Evolutionary conservation across 2,888 invertebrate genomes (phyloP).

Genomic region (Hypolimnas misippus): DNA sequence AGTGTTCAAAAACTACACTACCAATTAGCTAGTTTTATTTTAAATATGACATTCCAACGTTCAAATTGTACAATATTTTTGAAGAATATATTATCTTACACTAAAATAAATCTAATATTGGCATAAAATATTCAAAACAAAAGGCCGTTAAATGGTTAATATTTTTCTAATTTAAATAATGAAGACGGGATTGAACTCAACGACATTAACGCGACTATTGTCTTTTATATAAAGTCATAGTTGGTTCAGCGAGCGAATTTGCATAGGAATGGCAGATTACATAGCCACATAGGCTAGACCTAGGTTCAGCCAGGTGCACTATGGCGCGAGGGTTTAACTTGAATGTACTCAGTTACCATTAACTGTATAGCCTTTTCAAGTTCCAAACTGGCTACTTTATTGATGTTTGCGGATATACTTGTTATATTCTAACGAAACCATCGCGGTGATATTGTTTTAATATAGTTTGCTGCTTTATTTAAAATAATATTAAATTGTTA

Average conservation of each 20-base stretch:
- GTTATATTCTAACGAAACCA: neutral
- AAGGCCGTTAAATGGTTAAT: too few relatives aligned
- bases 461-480: too few relatives aligned
- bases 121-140: too few relatives aligned
- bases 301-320: constrained; percentile 53
- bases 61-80: too few relatives aligned
- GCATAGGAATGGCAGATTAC: constrained; percentile 82
- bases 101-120: too few relatives aligned
- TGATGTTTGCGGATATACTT: constrained; percentile 11
- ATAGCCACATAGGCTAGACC: constrained; percentile 73
- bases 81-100: too few relatives aligned
- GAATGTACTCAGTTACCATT: constrained; percentile 43
- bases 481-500: too few relatives aligned
- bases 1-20: too few relatives aligned
- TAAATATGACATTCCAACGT: too few relatives aligned
- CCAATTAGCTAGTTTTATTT: too few relatives aligned
- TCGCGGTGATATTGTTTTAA: neutral
- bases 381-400: constrained; percentile 20
- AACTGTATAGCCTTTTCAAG: constrained; percentile 40
- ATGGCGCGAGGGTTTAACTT: constrained; percentile 45
- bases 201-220: constrained; percentile 47
- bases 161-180: too few relatives aligned
- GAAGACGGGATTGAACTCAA: neutral
- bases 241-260: constrained; percentile 78
- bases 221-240: constrained; percentile 76